phyloP scores from a whole-genome alignment of 1,140 invertebrate genomes.

The Aphelenchoides besseyi region DNA sequence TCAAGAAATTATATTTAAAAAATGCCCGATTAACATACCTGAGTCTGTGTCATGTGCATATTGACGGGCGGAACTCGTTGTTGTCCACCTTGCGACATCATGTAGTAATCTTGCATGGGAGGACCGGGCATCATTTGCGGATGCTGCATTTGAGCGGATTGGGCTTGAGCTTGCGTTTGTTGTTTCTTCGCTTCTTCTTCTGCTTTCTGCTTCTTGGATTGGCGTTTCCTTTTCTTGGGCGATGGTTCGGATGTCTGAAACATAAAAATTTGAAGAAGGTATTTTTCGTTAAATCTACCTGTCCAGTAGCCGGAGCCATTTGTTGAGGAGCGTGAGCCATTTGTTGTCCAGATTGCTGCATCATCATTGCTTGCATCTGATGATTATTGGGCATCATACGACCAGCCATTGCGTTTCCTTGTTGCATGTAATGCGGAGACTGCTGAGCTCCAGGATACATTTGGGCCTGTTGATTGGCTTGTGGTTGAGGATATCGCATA shows the following conservation, averaged over 20 bases:
- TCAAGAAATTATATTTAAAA: background rate
- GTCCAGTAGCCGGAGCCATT: background rate
- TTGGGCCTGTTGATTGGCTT: background rate
- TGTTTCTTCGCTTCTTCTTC: constrained; percentile 18
- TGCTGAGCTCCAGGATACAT: constrained; percentile 11
- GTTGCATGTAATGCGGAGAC: constrained; percentile 12
- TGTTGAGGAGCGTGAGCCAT: background rate
- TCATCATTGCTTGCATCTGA: background rate
- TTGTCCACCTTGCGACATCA: constrained; percentile 20
- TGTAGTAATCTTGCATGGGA: constrained; percentile 18
- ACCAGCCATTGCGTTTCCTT: background rate
- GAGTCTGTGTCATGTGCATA: constrained; percentile 8
- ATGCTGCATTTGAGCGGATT: constrained; percentile 17
- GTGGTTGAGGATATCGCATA: background rate
- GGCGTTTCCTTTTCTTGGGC: constrained; percentile 33
- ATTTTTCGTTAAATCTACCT: background rate
- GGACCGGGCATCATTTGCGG: constrained; percentile 17
- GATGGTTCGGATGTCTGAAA: constrained; percentile 2
- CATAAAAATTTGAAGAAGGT: too few relatives aligned
- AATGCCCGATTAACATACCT: background rate
- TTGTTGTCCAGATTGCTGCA: background rate
- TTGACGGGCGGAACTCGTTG: constrained; percentile 21
- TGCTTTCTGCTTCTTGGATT: constrained; percentile 36
- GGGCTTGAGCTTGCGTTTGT: constrained; percentile 24
- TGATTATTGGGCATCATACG: background rate